Evolutionary conservation across 2,888 invertebrate genomes (phyloP).

Genomic region (Spialia ferax): DNA sequence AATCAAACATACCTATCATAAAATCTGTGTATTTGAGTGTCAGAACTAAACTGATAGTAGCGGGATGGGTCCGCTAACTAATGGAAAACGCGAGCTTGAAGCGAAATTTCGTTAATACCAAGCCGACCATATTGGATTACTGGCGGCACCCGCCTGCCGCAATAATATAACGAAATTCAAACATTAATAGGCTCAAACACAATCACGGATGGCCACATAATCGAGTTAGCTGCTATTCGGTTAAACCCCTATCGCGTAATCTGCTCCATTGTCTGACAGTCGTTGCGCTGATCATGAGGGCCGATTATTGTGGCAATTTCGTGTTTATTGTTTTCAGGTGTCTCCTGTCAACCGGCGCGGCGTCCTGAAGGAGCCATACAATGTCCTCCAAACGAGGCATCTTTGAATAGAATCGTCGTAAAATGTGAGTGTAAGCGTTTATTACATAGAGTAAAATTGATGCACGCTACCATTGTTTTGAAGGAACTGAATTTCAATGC

Average conservation of each 20-base stretch:
- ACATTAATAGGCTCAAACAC: conserved; percentile 85
- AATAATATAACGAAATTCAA: conserved; percentile 86
- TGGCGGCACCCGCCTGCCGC: conserved; percentile 68
- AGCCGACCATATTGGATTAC: conserved; percentile 77
- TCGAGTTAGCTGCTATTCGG: conserved; percentile 85
- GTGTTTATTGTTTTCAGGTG: conserved; percentile 84
- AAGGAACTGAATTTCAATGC: conserved; percentile 19
- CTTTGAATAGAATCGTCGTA: conserved; percentile 56
- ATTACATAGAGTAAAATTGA: conserved; percentile 17
- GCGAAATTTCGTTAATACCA: conserved; percentile 74
- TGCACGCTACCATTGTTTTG: conserved; percentile 26
- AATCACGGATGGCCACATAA: conserved; percentile 85
- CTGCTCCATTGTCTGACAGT: conserved; percentile 82
- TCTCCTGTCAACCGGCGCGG: conserved; percentile 62
- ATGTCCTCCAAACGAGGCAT: conserved; percentile 57
- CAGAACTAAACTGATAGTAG: conserved; percentile 42
- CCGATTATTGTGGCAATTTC: conserved; percentile 84
- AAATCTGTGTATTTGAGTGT: conserved; percentile 9
- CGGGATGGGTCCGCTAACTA: conserved; percentile 30
- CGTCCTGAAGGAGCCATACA: conserved; percentile 65
- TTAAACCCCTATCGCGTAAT: conserved; percentile 84
- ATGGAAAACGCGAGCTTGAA: conserved; percentile 60
- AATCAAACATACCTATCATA: background rate
- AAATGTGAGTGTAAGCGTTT: conserved; percentile 56
- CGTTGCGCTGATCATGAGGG: conserved; percentile 80